These are phyloP conservation scores for Galagoides demidoff DNA, from an alignment of 2,797 vertebrate genomes.

Conservation along the genomic window DNA sequence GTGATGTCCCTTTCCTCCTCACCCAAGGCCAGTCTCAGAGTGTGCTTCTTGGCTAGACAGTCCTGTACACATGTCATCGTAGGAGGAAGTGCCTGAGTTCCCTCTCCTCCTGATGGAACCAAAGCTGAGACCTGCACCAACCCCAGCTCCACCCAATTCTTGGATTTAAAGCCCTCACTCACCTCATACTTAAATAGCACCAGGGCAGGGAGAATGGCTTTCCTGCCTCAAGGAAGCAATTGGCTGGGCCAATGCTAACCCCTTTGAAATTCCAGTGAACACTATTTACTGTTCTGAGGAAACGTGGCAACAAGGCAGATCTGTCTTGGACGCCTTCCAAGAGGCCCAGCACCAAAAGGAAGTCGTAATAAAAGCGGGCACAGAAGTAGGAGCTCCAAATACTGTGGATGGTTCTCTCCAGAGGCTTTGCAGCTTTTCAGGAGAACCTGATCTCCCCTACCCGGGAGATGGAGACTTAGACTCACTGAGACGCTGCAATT, in stretches of 20 bases:
- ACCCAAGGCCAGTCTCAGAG: neutral
- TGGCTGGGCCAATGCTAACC: neutral
- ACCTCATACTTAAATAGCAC: neutral
- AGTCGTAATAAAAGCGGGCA: neutral
- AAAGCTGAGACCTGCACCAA: neutral
- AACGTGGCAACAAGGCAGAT: neutral
- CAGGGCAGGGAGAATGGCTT: neutral
- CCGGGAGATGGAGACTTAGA: neutral
- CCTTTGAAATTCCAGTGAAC: slow-evolving; percentile 27
- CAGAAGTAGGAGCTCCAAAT: neutral
- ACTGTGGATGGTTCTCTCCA: neutral
- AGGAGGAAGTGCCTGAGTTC: neutral
- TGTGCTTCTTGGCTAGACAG: neutral
- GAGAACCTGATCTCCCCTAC: neutral
- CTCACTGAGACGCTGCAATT: neutral
- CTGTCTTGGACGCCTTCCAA: neutral
- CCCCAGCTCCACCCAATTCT: neutral
- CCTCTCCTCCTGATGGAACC: neutral
- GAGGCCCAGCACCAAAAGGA: neutral
- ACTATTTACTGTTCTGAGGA: neutral
- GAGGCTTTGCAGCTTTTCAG: neutral
- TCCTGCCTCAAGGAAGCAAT: neutral
- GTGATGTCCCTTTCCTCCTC: neutral
- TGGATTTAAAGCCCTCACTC: neutral
- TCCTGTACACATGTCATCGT: neutral